These are phyloP conservation scores for Maniola hyperantus DNA, from an alignment of 2,888 invertebrate genomes.

Conservation along the genomic window DNA sequence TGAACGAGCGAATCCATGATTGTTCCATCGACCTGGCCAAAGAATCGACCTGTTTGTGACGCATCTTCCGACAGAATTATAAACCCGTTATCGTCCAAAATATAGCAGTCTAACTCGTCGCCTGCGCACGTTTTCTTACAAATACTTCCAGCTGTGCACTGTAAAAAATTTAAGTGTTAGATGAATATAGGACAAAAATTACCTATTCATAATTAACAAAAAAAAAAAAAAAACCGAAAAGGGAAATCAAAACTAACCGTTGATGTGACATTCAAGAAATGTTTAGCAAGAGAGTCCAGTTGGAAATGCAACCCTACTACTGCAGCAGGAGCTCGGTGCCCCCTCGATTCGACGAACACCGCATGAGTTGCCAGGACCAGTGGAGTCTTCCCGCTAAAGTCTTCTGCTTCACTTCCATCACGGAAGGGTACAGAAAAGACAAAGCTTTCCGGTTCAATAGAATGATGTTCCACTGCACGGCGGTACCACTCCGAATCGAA, in stretches of 20 bases:
- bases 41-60: conserved; percentile 94
- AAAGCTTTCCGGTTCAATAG: conserved; percentile 93
- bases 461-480: conserved; percentile 94
- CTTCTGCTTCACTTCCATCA: conserved; percentile 82
- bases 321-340: conserved; percentile 93
- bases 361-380: conserved; percentile 95
- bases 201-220: too few species aligned
- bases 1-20: conserved; percentile 97
- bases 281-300: conserved; percentile 90
- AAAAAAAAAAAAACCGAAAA: background rate
- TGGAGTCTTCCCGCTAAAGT: conserved; percentile 81
- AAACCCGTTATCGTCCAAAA: conserved; percentile 97
- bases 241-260: conserved; percentile 81
- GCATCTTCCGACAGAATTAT: conserved; percentile 94
- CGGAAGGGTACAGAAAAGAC: conserved; percentile 94
- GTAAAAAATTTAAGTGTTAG: conserved; percentile 41
- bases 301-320: conserved; percentile 96
- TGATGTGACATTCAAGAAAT: conserved; percentile 94
- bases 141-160: conserved; percentile 87
- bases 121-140: conserved; percentile 94
- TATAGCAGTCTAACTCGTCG: conserved; percentile 94
- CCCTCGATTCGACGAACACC: conserved; percentile 91
- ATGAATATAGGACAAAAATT: background rate
- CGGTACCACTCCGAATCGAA: conserved; percentile 96
- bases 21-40: conserved; percentile 96